Evolutionary conservation across 2,113 vertebrate species (phyloP).

Genomic region (Fregata magnificens): DNA sequence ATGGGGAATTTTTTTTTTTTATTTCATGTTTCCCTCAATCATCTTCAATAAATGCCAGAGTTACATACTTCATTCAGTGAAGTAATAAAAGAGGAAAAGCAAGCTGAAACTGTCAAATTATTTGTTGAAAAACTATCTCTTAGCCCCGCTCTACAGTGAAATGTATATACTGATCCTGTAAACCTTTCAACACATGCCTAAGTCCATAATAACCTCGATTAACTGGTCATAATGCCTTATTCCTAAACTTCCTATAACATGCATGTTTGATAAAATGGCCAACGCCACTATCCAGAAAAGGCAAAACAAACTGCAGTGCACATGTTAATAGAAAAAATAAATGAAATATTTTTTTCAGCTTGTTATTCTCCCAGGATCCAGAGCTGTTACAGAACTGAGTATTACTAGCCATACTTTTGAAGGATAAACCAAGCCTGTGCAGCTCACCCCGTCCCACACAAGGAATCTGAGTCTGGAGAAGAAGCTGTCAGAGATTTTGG

Average conservation of each 20-base stretch:
- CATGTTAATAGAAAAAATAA: not conserved
- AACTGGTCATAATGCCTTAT: not conserved
- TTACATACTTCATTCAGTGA: not conserved
- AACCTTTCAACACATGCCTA: not conserved
- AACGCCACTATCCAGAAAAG: not conserved
- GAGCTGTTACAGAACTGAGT: not conserved
- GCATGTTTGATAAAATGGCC: not conserved
- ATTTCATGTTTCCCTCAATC: not conserved
- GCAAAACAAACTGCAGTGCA: not conserved
- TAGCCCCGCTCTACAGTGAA: not conserved
- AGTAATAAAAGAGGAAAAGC: not conserved
- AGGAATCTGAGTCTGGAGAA: not conserved
- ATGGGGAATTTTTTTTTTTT: not conserved
- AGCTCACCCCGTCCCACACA: not conserved
- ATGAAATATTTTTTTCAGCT: not conserved
- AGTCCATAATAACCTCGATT: not conserved
- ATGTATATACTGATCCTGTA: not conserved
- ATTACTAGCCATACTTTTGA: constrained; percentile 7
- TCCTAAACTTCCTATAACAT: not conserved
- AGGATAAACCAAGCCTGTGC: constrained; percentile 12
- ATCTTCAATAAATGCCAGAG: not conserved
- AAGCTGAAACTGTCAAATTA: not conserved
- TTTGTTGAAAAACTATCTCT: not conserved
- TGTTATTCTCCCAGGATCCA: not conserved
- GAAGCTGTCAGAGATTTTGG: constrained; percentile 46